Evolutionary conservation across 2,113 vertebrate species (phyloP).

Genomic region (Cebidichthys violaceus): DNA sequence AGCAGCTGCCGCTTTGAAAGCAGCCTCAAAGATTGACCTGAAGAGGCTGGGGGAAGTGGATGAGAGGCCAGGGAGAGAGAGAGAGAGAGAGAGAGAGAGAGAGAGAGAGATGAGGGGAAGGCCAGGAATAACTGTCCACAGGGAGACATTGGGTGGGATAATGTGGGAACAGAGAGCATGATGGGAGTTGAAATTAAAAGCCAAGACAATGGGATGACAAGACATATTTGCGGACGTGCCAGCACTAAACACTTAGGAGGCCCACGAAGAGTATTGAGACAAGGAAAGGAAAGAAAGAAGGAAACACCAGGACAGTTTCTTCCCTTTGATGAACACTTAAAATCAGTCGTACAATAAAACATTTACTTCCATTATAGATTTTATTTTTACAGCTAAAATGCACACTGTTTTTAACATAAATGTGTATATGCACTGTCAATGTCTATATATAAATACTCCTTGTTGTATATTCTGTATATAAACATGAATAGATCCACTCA

Average conservation of each 20-base stretch:
- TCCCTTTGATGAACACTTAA: no score
- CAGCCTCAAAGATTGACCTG: conserved; percentile 66
- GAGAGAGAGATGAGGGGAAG: conserved; percentile 1
- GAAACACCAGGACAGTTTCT: no score
- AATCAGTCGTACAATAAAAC: no score
- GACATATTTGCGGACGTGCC: neutral
- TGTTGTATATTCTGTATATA: no score
- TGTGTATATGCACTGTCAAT: no score
- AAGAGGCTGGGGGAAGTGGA: conserved; percentile 16
- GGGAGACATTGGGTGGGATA: conserved; percentile 3
- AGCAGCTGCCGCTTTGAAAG: conserved; percentile 57
- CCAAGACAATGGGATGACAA: neutral
- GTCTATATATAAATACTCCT: no score
- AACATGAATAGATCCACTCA: no score
- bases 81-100: neutral
- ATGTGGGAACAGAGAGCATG: conserved; percentile 13
- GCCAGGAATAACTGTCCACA: conserved; percentile 11
- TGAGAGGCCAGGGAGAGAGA: conserved; percentile 16
- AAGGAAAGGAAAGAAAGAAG: neutral
- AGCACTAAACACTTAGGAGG: neutral
- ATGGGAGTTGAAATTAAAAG: conserved; percentile 2
- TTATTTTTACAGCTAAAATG: no score
- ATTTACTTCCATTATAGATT: no score
- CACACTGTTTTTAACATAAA: no score
- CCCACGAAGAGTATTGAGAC: neutral